Evolutionary conservation across 2,888 invertebrate species (phyloP).

Genomic region (Chesias legatella): DNA sequence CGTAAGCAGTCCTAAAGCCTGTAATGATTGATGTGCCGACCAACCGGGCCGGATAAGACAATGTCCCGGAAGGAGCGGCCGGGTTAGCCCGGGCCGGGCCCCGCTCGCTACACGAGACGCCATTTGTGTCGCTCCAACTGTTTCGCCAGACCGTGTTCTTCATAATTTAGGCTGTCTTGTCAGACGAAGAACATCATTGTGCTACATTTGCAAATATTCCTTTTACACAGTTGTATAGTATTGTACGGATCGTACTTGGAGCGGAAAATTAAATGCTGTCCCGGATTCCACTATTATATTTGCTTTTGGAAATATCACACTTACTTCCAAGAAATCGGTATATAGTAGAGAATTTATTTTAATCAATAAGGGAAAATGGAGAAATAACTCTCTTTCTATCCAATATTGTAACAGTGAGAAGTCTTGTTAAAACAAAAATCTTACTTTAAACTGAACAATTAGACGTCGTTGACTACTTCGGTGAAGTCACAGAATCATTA

Average conservation of each 20-base stretch:
- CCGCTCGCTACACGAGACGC: constrained; percentile 12
- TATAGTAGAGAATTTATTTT: no score
- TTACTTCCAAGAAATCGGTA: no score
- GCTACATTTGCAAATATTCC: constrained; percentile 1
- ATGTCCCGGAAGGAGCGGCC: constrained; percentile 61
- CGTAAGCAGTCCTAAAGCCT: constrained; percentile 33
- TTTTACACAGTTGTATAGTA: constrained; percentile 1
- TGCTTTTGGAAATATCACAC: no score
- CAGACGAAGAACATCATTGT: constrained; percentile 10
- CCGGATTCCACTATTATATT: no score
- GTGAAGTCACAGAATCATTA: no score
- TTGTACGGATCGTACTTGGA: background rate
- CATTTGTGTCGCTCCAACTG: constrained; percentile 21
- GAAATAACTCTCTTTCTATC: no score
- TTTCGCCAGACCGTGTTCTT: constrained; percentile 5
- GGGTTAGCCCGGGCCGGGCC: constrained; percentile 15
- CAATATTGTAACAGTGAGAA: no score
- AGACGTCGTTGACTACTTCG: no score
- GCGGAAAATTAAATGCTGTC: no score
- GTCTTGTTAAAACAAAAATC: no score
- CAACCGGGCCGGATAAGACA: constrained; percentile 60
- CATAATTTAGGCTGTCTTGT: constrained; percentile 9
- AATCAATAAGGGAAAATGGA: no score
- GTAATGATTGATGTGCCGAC: constrained; percentile 50
- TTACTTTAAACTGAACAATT: no score